These are phyloP conservation scores for Carassius gibelio DNA, from an alignment of 2,113 vertebrate species.

Conservation along the genomic window DNA sequence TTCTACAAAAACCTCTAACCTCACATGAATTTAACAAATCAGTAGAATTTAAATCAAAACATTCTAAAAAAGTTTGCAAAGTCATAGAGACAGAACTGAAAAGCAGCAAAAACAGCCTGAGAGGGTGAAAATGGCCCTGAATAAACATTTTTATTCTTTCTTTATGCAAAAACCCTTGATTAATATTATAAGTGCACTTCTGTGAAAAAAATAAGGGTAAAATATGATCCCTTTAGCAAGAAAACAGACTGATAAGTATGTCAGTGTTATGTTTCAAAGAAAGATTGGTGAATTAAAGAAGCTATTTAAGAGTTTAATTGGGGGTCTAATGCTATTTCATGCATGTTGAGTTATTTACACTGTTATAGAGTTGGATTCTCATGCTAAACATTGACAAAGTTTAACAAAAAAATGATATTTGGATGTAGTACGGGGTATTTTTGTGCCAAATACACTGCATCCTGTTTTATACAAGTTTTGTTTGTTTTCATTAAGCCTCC, in stretches of 20 bases:
- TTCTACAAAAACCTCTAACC: background rate
- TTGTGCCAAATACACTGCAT: background rate
- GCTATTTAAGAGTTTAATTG: too few relatives aligned
- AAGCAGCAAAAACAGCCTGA: background rate
- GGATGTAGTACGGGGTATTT: background rate
- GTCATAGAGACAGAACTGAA: background rate
- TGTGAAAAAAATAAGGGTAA: too few relatives aligned
- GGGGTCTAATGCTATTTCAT: background rate
- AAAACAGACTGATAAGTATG: too few relatives aligned
- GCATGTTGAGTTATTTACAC: background rate
- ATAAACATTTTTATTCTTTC: background rate
- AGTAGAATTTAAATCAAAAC: background rate
- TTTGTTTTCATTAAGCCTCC: too few relatives aligned
- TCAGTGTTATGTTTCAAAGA: too few relatives aligned
- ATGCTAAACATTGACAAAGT: background rate
- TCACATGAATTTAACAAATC: background rate
- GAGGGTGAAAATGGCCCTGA: background rate
- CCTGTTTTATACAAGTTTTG: too few relatives aligned
- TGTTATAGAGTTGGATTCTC: background rate
- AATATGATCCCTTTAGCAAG: background rate
- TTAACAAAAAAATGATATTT: too few relatives aligned
- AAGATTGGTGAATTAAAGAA: too few relatives aligned
- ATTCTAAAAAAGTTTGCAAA: background rate
- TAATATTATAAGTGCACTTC: background rate
- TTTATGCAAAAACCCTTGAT: background rate